A percentile compares a stretch with the other conserved stretches of the same genome.
phyloP scores from a whole-genome alignment of 2,797 vertebrate species.

The Amphiprion clarkii region DNA sequence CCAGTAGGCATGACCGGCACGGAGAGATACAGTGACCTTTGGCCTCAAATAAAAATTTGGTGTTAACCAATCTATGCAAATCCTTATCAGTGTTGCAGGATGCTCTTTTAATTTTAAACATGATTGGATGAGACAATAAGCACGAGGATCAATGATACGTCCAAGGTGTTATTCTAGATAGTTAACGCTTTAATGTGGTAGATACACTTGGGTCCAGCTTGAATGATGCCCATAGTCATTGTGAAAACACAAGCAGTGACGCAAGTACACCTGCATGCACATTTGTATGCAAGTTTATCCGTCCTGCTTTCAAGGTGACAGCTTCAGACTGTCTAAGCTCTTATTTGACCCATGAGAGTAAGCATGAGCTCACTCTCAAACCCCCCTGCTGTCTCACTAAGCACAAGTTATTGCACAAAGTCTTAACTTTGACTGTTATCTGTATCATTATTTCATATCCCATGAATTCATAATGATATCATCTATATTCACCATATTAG shows the following conservation, averaged over 20 bases:
- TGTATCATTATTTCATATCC: slow-evolving; percentile 73
- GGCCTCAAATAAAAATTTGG: slow-evolving; percentile 53
- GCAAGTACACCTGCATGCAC: slow-evolving; percentile 10
- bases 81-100: slow-evolving; percentile 27
- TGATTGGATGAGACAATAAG: slow-evolving; percentile 37
- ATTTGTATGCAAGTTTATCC: slow-evolving; percentile 41
- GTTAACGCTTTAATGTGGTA: slow-evolving; percentile 25
- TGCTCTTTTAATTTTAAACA: slow-evolving; percentile 15
- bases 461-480: slow-evolving; percentile 71
- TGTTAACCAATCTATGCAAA: slow-evolving; percentile 41
- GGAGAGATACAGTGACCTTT: slow-evolving; percentile 59
- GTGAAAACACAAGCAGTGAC: not conserved
- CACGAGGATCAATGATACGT: slow-evolving; percentile 27
- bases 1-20: slow-evolving; percentile 40
- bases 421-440: slow-evolving; percentile 68
- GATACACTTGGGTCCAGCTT: slow-evolving; percentile 6
- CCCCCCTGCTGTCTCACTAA: slow-evolving; percentile 39
- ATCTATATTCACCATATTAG: slow-evolving; percentile 74
- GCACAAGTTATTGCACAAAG: slow-evolving; percentile 49
- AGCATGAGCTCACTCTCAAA: slow-evolving; percentile 31
- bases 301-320: slow-evolving; percentile 55
- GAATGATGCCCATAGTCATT: not conserved
- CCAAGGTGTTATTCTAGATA: slow-evolving; percentile 47
- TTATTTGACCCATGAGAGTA: slow-evolving; percentile 52
- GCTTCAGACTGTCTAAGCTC: slow-evolving; percentile 49